Percentiles rank a stretch among this genome's conserved stretches.
Conservation (phyloP, 2,888 invertebrate species). For the Villa cingulata region DNA sequence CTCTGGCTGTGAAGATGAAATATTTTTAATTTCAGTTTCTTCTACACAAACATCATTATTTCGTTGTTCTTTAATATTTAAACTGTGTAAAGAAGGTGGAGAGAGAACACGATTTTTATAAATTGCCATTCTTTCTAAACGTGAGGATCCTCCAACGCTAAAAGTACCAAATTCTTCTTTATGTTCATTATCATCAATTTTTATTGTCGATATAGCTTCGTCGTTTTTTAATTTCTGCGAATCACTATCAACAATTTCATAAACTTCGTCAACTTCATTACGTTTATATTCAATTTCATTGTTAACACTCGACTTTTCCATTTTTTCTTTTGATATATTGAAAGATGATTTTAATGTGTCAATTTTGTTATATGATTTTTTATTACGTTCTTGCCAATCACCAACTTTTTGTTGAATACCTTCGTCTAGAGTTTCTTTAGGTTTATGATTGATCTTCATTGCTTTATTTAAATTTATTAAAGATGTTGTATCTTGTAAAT, state of each 20-base stretch:
- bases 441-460: neutral
- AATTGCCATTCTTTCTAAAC: neutral
- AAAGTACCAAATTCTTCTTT: neutral
- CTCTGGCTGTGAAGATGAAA: too few species aligned
- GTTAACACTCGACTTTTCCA: too few species aligned
- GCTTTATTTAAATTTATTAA: neutral
- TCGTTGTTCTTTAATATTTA: neutral
- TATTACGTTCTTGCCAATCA: constrained; percentile 10
- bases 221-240: too few species aligned
- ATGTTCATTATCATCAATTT: too few species aligned
- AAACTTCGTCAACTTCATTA: neutral
- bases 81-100: neutral
- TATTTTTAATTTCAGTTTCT: neutral
- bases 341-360: too few species aligned
- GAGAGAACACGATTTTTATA: constrained; percentile 4
- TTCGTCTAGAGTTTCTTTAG: neutral
- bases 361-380: neutral
- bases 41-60: too few species aligned
- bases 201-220: constrained; percentile 5
- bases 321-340: too few species aligned
- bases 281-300: neutral
- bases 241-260: too few species aligned
- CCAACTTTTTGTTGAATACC: constrained; percentile 5
- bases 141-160: constrained; percentile 1
- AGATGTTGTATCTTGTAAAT: neutral